A percentile compares a stretch with the other conserved stretches of the same genome.
These are phyloP conservation scores for Drosophila neotestacea DNA, from an alignment of 2,888 invertebrate species.

Conservation along the genomic window DNA sequence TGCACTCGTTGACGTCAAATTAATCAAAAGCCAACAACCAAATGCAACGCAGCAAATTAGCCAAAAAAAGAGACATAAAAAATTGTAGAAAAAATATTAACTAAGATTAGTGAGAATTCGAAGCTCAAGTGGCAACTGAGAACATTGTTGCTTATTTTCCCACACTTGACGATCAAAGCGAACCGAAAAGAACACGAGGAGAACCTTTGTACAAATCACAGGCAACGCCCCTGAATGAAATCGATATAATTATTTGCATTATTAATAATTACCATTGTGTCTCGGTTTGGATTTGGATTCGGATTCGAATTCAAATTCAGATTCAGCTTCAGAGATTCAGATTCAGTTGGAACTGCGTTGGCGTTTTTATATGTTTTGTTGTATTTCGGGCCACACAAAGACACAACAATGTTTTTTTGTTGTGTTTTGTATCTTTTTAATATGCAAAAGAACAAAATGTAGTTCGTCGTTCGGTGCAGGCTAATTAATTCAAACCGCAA, in stretches of 20 bases:
- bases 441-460: conserved; percentile 66
- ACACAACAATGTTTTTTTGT: conserved; percentile 20
- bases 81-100: conserved; percentile 13
- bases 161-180: conserved; percentile 66
- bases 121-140: conserved; percentile 73
- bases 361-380: conserved; percentile 51
- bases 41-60: conserved; percentile 76
- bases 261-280: conserved; percentile 81
- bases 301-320: conserved; percentile 28
- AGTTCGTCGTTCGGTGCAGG: conserved; percentile 60
- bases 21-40: conserved; percentile 65
- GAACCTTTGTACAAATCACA: conserved; percentile 58
- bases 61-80: conserved; percentile 26
- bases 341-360: conserved; percentile 59
- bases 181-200: conserved; percentile 60
- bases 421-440: conserved; percentile 35
- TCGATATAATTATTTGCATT: conserved; percentile 80
- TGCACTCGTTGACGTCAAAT: conserved; percentile 79
- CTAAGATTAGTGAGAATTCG: conserved; percentile 52
- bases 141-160: conserved; percentile 60
- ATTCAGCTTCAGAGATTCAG: conserved; percentile 38
- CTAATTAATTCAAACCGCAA: conserved; percentile 81
- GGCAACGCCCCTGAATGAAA: conserved; percentile 78
- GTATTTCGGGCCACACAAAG: conserved; percentile 56
- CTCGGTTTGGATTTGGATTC: conserved; percentile 46